phyloP scores from a whole-genome alignment of 2,113 vertebrate species.

The Sapayoa aenigma region DNA sequence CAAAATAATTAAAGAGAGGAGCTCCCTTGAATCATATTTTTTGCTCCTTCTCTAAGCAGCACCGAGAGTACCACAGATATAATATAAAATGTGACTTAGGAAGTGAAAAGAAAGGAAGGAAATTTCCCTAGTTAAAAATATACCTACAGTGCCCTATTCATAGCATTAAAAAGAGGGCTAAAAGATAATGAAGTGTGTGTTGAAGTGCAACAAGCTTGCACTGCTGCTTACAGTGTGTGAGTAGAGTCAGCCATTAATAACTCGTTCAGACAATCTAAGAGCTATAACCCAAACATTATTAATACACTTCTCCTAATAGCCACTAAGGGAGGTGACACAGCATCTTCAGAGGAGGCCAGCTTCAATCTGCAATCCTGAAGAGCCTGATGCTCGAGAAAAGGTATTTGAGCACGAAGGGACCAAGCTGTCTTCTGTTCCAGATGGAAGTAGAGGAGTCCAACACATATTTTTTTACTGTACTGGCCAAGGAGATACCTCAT shows the following conservation, averaged over 20 bases:
- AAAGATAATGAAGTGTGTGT: constrained; percentile 8
- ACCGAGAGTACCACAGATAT: background rate
- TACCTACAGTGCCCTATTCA: background rate
- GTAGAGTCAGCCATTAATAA: background rate
- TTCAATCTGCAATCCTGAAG: background rate
- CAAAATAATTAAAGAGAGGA: background rate
- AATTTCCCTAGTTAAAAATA: background rate
- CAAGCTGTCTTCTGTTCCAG: background rate
- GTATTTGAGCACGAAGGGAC: background rate
- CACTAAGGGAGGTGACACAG: background rate
- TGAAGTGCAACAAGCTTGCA: background rate
- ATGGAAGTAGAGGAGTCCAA: background rate
- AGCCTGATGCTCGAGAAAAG: background rate
- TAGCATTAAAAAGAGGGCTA: background rate
- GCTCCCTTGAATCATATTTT: background rate
- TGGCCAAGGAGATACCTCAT: background rate
- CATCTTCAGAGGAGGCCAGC: background rate
- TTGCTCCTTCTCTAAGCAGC: background rate
- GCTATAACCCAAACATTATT: background rate
- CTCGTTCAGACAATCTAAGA: background rate
- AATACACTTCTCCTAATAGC: background rate
- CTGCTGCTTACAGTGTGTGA: background rate
- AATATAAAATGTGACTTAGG: background rate
- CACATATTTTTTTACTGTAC: background rate
- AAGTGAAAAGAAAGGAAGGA: background rate